Evolutionary conservation across 1,140 invertebrate species (phyloP), one percentile per base, ranked within the genome.

Genomic region (Sitobion miscanthi): DNA sequence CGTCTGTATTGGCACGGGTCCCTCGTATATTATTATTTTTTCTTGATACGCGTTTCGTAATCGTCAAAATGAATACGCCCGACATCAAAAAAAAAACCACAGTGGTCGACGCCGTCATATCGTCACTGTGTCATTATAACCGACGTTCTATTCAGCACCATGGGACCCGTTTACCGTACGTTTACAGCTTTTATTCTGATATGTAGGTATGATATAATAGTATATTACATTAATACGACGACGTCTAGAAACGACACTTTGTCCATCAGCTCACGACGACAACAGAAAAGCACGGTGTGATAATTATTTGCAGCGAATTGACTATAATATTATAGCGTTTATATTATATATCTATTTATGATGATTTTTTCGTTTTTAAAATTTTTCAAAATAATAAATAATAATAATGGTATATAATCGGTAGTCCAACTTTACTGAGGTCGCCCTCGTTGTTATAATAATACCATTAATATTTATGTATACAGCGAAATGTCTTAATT

Each of bases 31-130:
- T 85, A 23, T 45, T 42, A 25, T 85, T 85, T 42, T 85, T 38
- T 85, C 23, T 85, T 85, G 35, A 85, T 85, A 85, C 83, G 38
- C 8, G 42, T 85, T 85, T 85, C 83, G 83, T 42, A 85, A 85
- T 42, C 23, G 7, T 85, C 38, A 85, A 85, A 85, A 85, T 85
- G 21, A 85, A 85, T 42, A 42, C 8, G 83, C 9, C 83, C 23
- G 42, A 45, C 83, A 85, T 14, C 4, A 83, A 42, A 82, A 83
- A 83, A 42, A 23, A 54, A 54, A 54, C 20, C 52, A 21, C 52
- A 54, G 4, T 5, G 52, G 52, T 17, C 9, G 21, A n/a, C 14
- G 14, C 30, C 62, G 30, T 77, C 62, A 77, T 14, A 77, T 77
- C 62, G 30, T 77, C 62, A 77, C 62, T n/a, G 14, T 17, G 62